Conservation (phyloP, 2,888 invertebrate genomes). For the Chloromyia formosa region DNA sequence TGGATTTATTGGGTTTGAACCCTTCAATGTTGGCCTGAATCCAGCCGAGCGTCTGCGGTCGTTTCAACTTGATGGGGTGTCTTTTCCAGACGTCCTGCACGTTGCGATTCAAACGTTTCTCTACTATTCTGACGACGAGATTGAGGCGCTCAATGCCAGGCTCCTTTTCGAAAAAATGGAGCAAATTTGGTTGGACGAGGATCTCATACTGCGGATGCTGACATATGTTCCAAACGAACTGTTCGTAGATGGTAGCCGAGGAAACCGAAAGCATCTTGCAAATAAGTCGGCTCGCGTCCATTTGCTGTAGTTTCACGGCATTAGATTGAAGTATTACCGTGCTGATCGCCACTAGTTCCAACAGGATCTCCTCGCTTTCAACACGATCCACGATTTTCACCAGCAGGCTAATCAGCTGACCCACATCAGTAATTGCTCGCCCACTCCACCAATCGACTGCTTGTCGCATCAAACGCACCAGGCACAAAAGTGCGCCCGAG, state of each 20-base stretch:
- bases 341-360: constrained; percentile 66
- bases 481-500: constrained; percentile 57
- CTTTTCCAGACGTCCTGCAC: constrained; percentile 68
- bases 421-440: constrained; percentile 69
- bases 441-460: constrained; percentile 73
- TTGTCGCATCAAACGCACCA: constrained; percentile 70
- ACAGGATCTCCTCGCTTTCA: constrained; percentile 7
- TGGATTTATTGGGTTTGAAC: constrained; percentile 56
- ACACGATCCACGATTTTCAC: constrained; percentile 55
- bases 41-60: not conserved
- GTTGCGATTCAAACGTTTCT: not conserved
- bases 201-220: constrained; percentile 77
- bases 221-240: constrained; percentile 73
- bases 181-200: constrained; percentile 73
- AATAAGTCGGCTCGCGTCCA: constrained; percentile 75
- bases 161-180: constrained; percentile 69
- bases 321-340: constrained; percentile 70
- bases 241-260: constrained; percentile 68
- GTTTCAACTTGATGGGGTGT: constrained; percentile 71
- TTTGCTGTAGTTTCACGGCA: constrained; percentile 74
- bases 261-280: constrained; percentile 70
- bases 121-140: constrained; percentile 72
- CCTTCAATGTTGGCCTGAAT: constrained; percentile 50
- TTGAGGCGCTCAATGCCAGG: constrained; percentile 69
- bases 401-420: constrained; percentile 69